Percentiles rank a stretch among this genome's conserved stretches.
These are phyloP conservation scores for Carassius gibelio DNA, from an alignment of 2,113 vertebrate species.

Conservation along the genomic window DNA sequence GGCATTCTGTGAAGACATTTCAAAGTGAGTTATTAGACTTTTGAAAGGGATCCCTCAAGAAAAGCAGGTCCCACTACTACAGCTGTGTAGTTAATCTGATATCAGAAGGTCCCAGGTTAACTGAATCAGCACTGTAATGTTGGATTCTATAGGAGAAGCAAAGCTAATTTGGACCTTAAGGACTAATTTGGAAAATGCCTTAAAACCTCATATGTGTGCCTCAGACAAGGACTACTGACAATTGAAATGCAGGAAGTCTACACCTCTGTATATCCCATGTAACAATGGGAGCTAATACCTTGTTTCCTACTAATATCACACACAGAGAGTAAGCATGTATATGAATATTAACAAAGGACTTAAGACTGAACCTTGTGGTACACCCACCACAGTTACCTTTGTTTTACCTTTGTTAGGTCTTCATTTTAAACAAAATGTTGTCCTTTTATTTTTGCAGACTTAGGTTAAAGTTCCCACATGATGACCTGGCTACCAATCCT, in stretches of 20 bases:
- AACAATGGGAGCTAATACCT: background rate
- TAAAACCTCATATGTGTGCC: background rate
- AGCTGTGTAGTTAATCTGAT: background rate
- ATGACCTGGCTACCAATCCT: conserved; percentile 81
- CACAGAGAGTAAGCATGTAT: background rate
- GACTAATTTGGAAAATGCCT: background rate
- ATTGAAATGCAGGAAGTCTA: background rate
- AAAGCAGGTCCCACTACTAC: background rate
- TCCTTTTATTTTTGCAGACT: conserved; percentile 74
- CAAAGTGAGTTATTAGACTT: conserved; percentile 76
- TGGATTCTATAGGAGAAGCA: background rate
- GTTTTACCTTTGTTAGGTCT: background rate
- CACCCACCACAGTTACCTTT: background rate
- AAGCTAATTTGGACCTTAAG: background rate
- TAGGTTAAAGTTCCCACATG: conserved; percentile 81
- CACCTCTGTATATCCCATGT: background rate
- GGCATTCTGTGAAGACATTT: conserved; percentile 89
- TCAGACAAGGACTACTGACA: background rate
- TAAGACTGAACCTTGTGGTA: background rate
- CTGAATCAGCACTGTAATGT: background rate
- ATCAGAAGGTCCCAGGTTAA: conserved; percentile 9
- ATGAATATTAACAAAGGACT: background rate
- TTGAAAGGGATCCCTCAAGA: background rate
- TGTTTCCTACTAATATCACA: background rate
- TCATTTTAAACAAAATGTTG: background rate